A percentile compares a stretch with the other conserved stretches of the same genome.
Conservation (phyloP, 2,888 invertebrate species). For the Sinelater perroti region DNA sequence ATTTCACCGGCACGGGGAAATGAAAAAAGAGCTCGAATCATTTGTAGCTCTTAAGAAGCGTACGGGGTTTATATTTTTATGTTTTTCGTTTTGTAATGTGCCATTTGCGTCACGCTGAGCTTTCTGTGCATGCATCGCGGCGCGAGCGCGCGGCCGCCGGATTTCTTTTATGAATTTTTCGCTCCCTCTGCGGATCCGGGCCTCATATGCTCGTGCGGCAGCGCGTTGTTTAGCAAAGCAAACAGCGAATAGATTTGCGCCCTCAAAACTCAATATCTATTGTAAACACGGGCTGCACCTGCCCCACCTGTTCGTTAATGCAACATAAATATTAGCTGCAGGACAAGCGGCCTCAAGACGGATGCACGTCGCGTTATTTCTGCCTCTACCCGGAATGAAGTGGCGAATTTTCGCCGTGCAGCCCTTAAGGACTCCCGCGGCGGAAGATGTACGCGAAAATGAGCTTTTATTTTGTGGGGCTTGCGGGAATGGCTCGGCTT, state of each 20-base stretch:
- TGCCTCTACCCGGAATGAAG: no score
- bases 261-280: slow-evolving; percentile 33
- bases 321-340: slow-evolving; percentile 30
- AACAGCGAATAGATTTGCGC: slow-evolving; percentile 32
- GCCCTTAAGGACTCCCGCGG: background rate
- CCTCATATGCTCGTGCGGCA: slow-evolving; percentile 25
- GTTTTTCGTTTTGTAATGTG: slow-evolving; percentile 38
- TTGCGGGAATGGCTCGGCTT: slow-evolving; percentile 8
- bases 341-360: slow-evolving; percentile 20
- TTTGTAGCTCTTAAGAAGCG: slow-evolving; percentile 43
- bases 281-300: slow-evolving; percentile 24
- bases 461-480: slow-evolving; percentile 40
- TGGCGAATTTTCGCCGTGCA: slow-evolving; percentile 5
- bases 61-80: slow-evolving; percentile 39
- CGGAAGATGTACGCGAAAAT: slow-evolving; percentile 39
- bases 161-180: slow-evolving; percentile 29
- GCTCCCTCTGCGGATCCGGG: slow-evolving; percentile 19
- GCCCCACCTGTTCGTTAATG: slow-evolving; percentile 27
- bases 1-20: slow-evolving; percentile 38
- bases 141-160: slow-evolving; percentile 20
- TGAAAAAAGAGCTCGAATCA: slow-evolving; percentile 39
- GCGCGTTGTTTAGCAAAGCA: slow-evolving; percentile 26
- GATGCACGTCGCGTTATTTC: slow-evolving; percentile 3
- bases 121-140: slow-evolving; percentile 30
- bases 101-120: slow-evolving; percentile 31